Evolutionary conservation across 2,113 vertebrate species (phyloP).

Genomic region (Parotia lawesii): DNA sequence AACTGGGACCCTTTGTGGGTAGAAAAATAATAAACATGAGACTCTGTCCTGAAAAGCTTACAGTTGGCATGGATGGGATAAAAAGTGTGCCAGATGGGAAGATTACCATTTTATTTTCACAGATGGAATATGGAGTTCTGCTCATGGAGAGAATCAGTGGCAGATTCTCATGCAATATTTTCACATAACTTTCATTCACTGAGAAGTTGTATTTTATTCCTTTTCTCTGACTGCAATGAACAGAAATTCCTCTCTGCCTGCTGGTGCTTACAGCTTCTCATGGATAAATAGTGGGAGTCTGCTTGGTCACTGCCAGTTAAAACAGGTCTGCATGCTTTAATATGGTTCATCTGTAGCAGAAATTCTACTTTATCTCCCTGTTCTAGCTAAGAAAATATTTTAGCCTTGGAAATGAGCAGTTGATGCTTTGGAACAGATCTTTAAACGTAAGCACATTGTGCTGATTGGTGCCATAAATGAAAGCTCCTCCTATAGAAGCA

Average conservation of each 20-base stretch:
- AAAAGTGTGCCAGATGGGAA: background rate
- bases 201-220: background rate
- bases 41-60: background rate
- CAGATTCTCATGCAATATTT: background rate
- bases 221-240: background rate
- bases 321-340: background rate
- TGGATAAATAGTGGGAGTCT: background rate
- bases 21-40: background rate
- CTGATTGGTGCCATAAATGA: background rate
- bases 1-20: background rate
- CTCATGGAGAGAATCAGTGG: background rate
- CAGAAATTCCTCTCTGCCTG: background rate
- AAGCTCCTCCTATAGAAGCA: background rate
- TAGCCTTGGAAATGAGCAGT: background rate
- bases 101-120: background rate
- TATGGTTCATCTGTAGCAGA: constrained; percentile 14
- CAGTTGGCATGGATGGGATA: background rate
- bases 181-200: background rate
- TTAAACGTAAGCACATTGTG: background rate
- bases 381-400: constrained; percentile 17
- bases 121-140: background rate
- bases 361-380: background rate
- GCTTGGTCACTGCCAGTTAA: constrained; percentile 10
- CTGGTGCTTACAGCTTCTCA: background rate
- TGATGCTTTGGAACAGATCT: background rate